Evolutionary conservation across 2,797 vertebrate species (phyloP), one percentile per base, ranked within the genome.

Genomic region (Semotilus atromaculatus): DNA sequence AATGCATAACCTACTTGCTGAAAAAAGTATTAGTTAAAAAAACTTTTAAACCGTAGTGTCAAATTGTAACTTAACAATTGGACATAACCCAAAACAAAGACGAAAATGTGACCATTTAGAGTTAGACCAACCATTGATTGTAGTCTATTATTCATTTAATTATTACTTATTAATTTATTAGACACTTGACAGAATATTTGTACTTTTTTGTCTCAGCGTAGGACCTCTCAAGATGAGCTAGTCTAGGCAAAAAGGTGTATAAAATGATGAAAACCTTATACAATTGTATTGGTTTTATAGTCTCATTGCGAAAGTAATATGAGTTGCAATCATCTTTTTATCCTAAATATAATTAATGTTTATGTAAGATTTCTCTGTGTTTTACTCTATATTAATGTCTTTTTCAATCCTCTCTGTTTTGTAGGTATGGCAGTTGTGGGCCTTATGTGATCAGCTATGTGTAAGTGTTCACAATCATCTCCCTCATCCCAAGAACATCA

Each of bases 381-480:
- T 40, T 11, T 5, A 9, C 3, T 14, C 5, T 70, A 23, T 29
- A 38, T 34, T 8, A 51, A 68, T 40, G 14, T 8, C 0, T 79
- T 29, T 53, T 84, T 51, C 21, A 8, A 26, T 60, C 2, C 75
- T 74, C 14, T 82, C 23, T 85, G 5, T 85, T 72, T 74, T 66
- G 40, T 16, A 90, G 89, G 67, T 58, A 64, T 83, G 82, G 60
- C 66, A 36, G 77, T 43, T 18, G 78, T 78, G 45, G 70, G 36
- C 10, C 51, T 5, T 26, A 26, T 75, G n/a, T 85, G 85, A 88
- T 66, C 48, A 86, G 75, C 79, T 68, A 89, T 88, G 89, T 84
- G 48, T 79, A 77, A 75, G 70, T 21, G 43, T 83, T 88, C 77
- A 72, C 70, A n/a, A 3, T 67, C 85, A 34, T 82, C 85, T 72